Conservation (phyloP, 2,888 invertebrate species). For the Hybos culiciformis region DNA sequence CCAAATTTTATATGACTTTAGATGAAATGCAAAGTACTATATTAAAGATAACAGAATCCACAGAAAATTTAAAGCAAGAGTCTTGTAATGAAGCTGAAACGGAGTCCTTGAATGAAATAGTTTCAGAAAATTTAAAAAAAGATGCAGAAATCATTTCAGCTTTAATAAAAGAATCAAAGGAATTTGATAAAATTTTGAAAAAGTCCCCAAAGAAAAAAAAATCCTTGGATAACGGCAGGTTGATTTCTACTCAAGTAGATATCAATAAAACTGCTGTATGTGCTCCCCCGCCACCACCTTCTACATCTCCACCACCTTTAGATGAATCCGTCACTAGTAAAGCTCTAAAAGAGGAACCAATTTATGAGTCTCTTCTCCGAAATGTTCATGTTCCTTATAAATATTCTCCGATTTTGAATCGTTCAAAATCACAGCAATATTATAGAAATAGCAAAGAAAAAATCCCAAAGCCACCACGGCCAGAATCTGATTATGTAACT, state of each 20-base stretch:
- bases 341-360: constrained; percentile 23
- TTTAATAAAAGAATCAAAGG: constrained; percentile 66
- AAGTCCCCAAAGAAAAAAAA: constrained; percentile 51
- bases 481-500: constrained; percentile 35
- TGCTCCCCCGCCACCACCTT: constrained; percentile 29
- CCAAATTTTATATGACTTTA: constrained; percentile 55
- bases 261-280: constrained; percentile 9
- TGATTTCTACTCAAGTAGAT: constrained; percentile 15
- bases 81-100: constrained; percentile 24
- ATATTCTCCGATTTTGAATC: constrained; percentile 31
- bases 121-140: constrained; percentile 45
- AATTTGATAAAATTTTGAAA: constrained; percentile 64
- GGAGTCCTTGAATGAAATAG: constrained; percentile 15
- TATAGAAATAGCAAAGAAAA: constrained; percentile 23
- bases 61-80: constrained; percentile 38
- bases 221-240: constrained; percentile 19
- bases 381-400: constrained; percentile 37
- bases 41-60: constrained; percentile 50
- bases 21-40: constrained; percentile 41
- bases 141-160: constrained; percentile 54
- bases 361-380: constrained; percentile 32
- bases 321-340: constrained; percentile 15
- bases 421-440: constrained; percentile 28
- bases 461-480: constrained; percentile 19
- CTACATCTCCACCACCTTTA: constrained; percentile 31